Percentiles rank a stretch among this genome's conserved stretches.
These are phyloP conservation scores for Neodiprion lecontei DNA, from an alignment of 1,140 invertebrate genomes.

Conservation along the genomic window DNA sequence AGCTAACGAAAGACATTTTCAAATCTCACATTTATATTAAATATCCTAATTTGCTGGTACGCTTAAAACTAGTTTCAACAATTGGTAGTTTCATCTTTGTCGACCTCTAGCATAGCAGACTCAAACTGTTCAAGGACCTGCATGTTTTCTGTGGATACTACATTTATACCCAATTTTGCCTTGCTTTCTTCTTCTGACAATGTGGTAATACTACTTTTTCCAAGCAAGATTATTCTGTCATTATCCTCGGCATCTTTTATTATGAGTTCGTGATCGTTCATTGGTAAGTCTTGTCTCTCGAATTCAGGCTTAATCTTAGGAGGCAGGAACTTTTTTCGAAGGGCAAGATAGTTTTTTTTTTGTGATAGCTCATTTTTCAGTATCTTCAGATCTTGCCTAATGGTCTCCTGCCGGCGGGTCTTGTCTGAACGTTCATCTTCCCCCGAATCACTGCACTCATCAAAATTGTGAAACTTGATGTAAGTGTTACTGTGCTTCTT, in stretches of 20 bases:
- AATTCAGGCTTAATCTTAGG: conserved; percentile 49
- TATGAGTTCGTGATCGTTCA: background rate
- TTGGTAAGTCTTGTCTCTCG: conserved; percentile 42
- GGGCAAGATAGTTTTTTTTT: conserved; percentile 34
- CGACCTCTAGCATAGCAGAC: conserved; percentile 36
- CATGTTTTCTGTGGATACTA: conserved; percentile 39
- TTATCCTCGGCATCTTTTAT: background rate
- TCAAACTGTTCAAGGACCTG: conserved; percentile 43
- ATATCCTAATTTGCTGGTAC: too few species aligned
- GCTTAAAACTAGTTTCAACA: conserved; percentile 26
- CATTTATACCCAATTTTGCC: conserved; percentile 30
- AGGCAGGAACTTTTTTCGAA: conserved; percentile 40
- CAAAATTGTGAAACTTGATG: background rate
- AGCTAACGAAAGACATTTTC: background rate
- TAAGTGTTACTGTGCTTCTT: background rate
- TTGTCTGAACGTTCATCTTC: background rate
- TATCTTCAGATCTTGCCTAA: background rate
- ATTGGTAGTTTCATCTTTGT: conserved; percentile 38
- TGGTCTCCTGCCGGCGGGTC: background rate
- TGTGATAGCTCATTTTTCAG: conserved; percentile 23
- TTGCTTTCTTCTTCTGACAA: conserved; percentile 15
- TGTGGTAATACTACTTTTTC: too few species aligned
- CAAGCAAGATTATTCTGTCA: too few species aligned
- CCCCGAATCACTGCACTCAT: background rate
- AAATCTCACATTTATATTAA: background rate